Evolutionary conservation across 2,797 vertebrate genomes (phyloP), one percentile per base, ranked within the genome.

Genomic region (Kryptopterus vitreolus): DNA sequence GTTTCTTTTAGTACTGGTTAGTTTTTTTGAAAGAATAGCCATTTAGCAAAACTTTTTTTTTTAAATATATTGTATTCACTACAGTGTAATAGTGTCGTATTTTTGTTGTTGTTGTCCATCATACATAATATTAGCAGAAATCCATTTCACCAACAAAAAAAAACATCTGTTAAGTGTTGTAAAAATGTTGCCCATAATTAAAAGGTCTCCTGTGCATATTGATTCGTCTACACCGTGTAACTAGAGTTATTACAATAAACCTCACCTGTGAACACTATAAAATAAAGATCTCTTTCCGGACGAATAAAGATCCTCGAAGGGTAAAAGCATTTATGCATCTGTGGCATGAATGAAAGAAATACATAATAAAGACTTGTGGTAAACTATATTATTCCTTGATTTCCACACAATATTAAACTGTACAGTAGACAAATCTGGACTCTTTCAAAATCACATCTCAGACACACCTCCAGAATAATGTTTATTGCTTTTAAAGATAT

Each of bases 401-500:
- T 62, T n/a, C 62, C 11, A 77, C 62, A 63, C 63, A 77, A 77
- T 77, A 50, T 71, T 62, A 78, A 85, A 81, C 63, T 66, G 75
- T 68, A 79, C 70, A 77, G 13, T 65, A 52, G 62, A 81, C 75
- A 83, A 83, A 73, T 79, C 61, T 78, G 52, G 62, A 82, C 63
- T 76, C 69, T 53, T 68, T 82, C 81, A 88, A 84, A 89, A 87
- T 73, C 82, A 84, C 84, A 88, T 93, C 90, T 94, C 88, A 75
- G 20, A 12, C 72, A 75, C 33, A 75, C 72, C 72, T 59, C 70
- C 90, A 93, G 92, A 93, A 94, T 93, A 93, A 90, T 92, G 91
- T 95, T 95, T 95, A 95, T 95, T 95, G 93, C 94, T 95, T 92
- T 92, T 92, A 89, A 92, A 92, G 93, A 92, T 94, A 93, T 91